Evolutionary conservation across 2,113 vertebrate genomes (phyloP).

Genomic region (Percopsis transmontana): DNA sequence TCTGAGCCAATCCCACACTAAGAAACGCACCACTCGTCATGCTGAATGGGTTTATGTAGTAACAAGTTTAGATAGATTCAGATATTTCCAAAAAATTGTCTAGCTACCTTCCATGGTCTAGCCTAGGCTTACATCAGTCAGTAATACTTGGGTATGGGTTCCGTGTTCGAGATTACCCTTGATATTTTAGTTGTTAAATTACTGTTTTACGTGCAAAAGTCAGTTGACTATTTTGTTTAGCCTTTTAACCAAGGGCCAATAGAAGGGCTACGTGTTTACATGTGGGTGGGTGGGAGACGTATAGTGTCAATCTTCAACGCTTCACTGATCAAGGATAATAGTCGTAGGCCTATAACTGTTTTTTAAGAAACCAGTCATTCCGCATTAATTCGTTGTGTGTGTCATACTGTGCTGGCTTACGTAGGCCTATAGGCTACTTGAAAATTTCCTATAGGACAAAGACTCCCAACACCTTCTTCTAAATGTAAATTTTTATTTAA

Average conservation of each 20-base stretch:
- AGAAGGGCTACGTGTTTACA: constrained; percentile 63
- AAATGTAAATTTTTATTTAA: constrained; percentile 36
- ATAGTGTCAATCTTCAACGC: constrained; percentile 75
- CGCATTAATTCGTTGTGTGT: constrained; percentile 77
- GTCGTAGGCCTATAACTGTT: constrained; percentile 76
- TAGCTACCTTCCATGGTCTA: too few species aligned
- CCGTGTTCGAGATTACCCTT: too few species aligned
- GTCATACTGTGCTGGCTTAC: constrained; percentile 8
- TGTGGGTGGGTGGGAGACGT: constrained; percentile 74
- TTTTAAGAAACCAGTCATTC: constrained; percentile 84
- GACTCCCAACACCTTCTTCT: constrained; percentile 48
- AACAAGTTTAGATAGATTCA: too few species aligned
- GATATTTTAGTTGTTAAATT: background rate
- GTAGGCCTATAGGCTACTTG: constrained; percentile 24
- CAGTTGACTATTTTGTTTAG: constrained; percentile 40
- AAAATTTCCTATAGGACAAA: constrained; percentile 18
- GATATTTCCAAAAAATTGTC: too few species aligned
- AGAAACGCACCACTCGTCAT: too few species aligned
- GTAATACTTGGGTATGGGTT: too few species aligned
- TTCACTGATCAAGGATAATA: constrained; percentile 79
- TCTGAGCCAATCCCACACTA: too few species aligned
- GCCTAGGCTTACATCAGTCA: too few species aligned
- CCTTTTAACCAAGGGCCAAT: constrained; percentile 63
- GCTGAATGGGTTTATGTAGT: too few species aligned
- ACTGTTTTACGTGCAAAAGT: constrained; percentile 36